A percentile compares a stretch with the other conserved stretches of the same genome.
Conservation (phyloP, 1,140 invertebrate species). For the Leptonema lineaticorne region DNA sequence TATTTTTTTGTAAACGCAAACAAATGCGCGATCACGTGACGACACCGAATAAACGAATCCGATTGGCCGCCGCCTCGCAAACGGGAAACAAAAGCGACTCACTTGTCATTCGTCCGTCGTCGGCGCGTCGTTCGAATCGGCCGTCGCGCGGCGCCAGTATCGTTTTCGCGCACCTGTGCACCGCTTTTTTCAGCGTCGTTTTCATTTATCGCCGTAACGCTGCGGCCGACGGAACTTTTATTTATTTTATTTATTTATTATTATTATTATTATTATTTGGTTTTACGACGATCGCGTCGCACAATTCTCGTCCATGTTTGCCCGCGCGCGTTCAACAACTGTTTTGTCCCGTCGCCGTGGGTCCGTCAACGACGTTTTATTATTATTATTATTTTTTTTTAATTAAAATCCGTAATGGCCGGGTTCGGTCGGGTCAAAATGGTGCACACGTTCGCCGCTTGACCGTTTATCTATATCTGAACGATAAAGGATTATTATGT, state of each 20-base stretch:
- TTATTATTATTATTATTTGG: background rate
- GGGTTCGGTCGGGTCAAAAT: slow-evolving; percentile 18
- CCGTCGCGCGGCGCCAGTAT: background rate
- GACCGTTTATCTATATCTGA: too few species aligned
- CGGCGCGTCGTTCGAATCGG: background rate
- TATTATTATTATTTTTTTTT: background rate
- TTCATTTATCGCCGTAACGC: background rate
- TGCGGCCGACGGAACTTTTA: too few species aligned
- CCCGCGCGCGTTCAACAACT: background rate
- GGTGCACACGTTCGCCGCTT: slow-evolving; percentile 5
- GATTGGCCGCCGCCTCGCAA: too few species aligned
- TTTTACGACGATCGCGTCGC: too few species aligned
- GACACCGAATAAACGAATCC: too few species aligned
- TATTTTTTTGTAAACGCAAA: too few species aligned
- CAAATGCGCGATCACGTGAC: too few species aligned
- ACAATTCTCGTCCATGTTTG: background rate
- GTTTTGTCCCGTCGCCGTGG: background rate
- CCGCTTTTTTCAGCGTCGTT: background rate
- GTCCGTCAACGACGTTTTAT: background rate
- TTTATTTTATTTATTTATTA: background rate
- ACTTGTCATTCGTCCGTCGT: background rate
- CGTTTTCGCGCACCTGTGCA: background rate
- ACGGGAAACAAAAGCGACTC: too few species aligned
- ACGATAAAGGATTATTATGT: too few species aligned
- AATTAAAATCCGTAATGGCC: slow-evolving; percentile 18